Evolutionary conservation across 2,113 vertebrate species (phyloP), one percentile per base, ranked within the genome.

Genomic region (Tragelaphus scriptus): DNA sequence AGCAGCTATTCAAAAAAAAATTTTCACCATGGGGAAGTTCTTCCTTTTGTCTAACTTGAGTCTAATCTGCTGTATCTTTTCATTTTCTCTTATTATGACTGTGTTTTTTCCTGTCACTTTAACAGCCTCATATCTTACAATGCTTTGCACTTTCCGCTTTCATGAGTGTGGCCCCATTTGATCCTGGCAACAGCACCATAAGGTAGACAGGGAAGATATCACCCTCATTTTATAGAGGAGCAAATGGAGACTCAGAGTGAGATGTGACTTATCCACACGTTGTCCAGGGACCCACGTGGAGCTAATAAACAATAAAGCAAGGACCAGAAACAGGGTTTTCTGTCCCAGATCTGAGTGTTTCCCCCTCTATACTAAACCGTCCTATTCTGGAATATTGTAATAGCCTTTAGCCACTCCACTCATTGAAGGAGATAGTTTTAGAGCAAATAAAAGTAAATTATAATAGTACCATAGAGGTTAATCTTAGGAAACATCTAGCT

Each of bases 391-490:
- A 79, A 58, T 86, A 26, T 44, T 49, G 28, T 49, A 47, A 51
- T 36, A 51, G 21, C 30, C 75, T 68, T 65, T 94, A 88, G 44
- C 77, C 44, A 85, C 6, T 40, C 47, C 28, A 85, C 85, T 40
- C 51, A 53, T 89, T 90, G 87, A 93, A 81, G 92, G 85, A 87
- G 25, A 36, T 91, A 58, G n/a, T 82, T 94, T 97, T 55, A 61
- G 28, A 87, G 82, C 53, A 68, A 94, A 86, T 28, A 92, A 59
- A 97, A 56, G 49, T 81, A 68, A 85, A 89, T 91, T 88, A 75
- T 82, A 91, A 61, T 90, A 87, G 21, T 90, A 75, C 65, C 79
- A 91, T 58, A 82, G 32, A 80, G 15, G 84, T 36, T 65, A 59
- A 75, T 88, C 55, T 81, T 88, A 36, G 44, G 30, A 90, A 77